These are phyloP conservation scores for Carcharodon carcharias DNA, from an alignment of 2,797 vertebrate genomes.

Conservation along the genomic window DNA sequence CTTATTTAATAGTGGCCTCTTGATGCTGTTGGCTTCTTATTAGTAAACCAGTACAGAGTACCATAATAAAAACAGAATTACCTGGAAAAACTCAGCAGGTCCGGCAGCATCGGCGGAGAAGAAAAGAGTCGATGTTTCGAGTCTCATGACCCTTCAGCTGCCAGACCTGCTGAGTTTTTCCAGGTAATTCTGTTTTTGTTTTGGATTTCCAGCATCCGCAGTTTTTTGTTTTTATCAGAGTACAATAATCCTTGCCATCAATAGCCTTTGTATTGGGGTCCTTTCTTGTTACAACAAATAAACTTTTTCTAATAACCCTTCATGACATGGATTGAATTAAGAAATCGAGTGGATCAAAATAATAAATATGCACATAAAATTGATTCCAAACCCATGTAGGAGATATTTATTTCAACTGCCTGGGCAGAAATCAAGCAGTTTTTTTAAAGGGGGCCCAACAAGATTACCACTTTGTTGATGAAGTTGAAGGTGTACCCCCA, in stretches of 20 bases:
- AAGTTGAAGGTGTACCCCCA: not conserved
- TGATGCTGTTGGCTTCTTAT: not conserved
- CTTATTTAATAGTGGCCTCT: not conserved
- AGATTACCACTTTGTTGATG: not conserved
- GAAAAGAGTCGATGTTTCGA: no score
- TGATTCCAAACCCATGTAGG: not conserved
- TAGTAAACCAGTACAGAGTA: not conserved
- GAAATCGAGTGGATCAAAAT: not conserved
- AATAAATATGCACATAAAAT: not conserved
- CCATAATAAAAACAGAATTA: no score
- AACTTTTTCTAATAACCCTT: not conserved
- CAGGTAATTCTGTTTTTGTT: no score
- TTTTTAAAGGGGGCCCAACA: not conserved
- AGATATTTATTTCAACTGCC: not conserved
- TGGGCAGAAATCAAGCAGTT: not conserved
- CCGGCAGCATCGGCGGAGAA: no score
- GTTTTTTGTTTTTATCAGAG: no score
- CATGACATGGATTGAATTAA: not conserved
- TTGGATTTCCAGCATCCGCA: no score
- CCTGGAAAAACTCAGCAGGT: no score
- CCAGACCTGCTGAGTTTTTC: no score
- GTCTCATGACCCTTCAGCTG: no score
- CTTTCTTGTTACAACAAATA: not conserved
- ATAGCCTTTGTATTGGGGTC: not conserved
- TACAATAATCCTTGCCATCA: not conserved